Conservation (phyloP, 1,140 invertebrate genomes). For the Metaphire vulgaris region DNA sequence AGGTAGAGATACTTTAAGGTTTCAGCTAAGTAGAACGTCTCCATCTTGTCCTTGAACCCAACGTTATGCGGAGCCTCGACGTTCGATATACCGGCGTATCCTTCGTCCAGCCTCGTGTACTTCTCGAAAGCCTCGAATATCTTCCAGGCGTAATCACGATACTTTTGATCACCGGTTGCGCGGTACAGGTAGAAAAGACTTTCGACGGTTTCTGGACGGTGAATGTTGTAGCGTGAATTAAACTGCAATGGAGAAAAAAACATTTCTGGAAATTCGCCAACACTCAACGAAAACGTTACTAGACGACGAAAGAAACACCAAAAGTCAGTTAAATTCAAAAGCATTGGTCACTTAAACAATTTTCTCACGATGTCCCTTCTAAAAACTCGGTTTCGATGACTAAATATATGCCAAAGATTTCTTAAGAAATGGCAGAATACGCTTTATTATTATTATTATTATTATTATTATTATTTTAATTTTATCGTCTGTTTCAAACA, state of each 20-base stretch:
- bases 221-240: slow-evolving; percentile 34
- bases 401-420: no score
- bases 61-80: slow-evolving; percentile 71
- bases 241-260: slow-evolving; percentile 13
- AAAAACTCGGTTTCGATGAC: no score
- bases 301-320: no score
- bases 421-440: no score
- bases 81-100: slow-evolving; percentile 86
- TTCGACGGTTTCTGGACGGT: slow-evolving; percentile 90
- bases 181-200: slow-evolving; percentile 92
- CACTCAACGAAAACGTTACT: background rate
- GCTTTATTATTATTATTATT: no score
- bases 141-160: slow-evolving; percentile 94
- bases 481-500: no score
- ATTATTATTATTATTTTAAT: no score
- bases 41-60: slow-evolving; percentile 79
- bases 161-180: slow-evolving; percentile 84
- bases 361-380: no score
- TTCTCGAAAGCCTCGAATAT: slow-evolving; percentile 78
- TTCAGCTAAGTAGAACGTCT: slow-evolving; percentile 77
- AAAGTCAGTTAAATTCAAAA: no score
- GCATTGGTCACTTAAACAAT: no score
- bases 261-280: background rate
- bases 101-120: slow-evolving; percentile 77
- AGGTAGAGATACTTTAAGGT: slow-evolving; percentile 84